Evolutionary conservation across 2,113 vertebrate species (phyloP).

Genomic region (Zapus hudsonius): DNA sequence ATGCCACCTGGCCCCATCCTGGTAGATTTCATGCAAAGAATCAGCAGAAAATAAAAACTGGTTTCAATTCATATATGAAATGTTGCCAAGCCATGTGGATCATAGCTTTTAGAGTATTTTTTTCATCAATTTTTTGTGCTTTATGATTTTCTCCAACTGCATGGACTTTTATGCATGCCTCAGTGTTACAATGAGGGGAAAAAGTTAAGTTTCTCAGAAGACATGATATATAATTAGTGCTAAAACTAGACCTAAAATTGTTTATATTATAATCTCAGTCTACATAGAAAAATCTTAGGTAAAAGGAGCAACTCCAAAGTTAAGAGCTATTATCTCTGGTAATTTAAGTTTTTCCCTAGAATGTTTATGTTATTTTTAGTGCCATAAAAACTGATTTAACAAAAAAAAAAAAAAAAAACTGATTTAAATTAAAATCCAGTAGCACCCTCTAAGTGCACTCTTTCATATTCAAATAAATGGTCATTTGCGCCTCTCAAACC

Average conservation of each 20-base stretch:
- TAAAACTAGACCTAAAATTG: neutral
- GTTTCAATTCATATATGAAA: neutral
- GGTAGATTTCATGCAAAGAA: neutral
- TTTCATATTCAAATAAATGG: neutral
- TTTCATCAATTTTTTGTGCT: neutral
- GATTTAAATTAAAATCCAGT: neutral
- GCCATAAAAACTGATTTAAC: neutral
- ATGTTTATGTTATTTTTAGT: neutral
- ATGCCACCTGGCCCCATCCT: neutral
- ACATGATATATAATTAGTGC: neutral
- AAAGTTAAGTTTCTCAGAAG: neutral
- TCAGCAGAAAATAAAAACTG: neutral
- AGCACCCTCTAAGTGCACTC: neutral
- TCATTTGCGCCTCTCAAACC: neutral
- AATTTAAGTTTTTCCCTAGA: neutral
- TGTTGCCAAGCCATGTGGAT: neutral
- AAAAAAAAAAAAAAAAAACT: no score
- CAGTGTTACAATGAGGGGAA: neutral
- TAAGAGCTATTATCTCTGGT: neutral
- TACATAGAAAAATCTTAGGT: conserved; percentile 28
- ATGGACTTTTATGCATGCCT: no score
- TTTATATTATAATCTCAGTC: neutral
- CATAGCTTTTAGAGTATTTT: neutral
- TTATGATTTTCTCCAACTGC: neutral
- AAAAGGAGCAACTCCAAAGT: neutral